Evolutionary conservation across 2,797 vertebrate genomes (phyloP), one percentile per base, ranked within the genome.

Genomic region (Valencia hispanica): DNA sequence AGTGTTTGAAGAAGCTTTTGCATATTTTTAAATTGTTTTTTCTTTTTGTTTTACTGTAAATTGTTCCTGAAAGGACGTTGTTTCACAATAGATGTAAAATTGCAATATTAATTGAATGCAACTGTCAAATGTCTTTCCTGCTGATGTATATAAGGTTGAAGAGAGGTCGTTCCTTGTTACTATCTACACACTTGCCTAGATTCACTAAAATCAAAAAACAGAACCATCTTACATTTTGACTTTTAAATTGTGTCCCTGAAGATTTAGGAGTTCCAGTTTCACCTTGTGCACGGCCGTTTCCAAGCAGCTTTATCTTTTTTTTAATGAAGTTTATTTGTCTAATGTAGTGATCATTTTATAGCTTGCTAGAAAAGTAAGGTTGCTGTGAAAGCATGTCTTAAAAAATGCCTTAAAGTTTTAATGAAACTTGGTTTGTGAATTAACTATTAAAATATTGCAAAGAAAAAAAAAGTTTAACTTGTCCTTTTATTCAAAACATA

Each of bases 1-100:
- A 85, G 66, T 83, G 68, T 85, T 81, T 79, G 32, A 73, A 77
- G 75, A 81, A 70, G 22, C 14, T 2, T 85, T 78, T 74, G 51
- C 27, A 10, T 18, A 9, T 71, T 34, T 36, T 18, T 18, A 45
- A 30, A 18, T 55, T 55, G 50, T 11, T 41, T 72, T 72, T 51
- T 8, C 50, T 72, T 22, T n/a, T n/a, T n/a, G 14, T 27, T 69
- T 69, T 18, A 9, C 25, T 22, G 66, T 17, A 15, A 14, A 27
- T 27, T 45, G 2, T 17, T 68, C n/a, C 5, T 45, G 39, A n/a
- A 57, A 45, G 68, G 18, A 34, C 47, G 22, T 68, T 50, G 47
- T 5, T 68, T 57, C 2, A 57, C 0, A 53, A 36, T 20, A 61
- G 39, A 75, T 43, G 1, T 48, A 50, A 5, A 41, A n/a, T 70